Evolutionary conservation across 2,113 vertebrate species (phyloP).

Genomic region (Colinus virginianus): DNA sequence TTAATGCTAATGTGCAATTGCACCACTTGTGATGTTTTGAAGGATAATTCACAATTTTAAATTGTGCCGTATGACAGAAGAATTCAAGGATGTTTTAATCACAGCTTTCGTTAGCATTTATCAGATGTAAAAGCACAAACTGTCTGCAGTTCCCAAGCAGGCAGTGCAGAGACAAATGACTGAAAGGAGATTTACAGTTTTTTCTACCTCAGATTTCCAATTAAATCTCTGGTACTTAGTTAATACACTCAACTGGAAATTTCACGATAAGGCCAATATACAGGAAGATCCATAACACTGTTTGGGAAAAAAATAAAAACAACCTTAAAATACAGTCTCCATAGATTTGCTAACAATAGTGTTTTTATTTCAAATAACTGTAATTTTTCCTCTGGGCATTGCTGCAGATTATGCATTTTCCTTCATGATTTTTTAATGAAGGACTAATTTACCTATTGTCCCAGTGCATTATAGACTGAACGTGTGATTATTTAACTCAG

Average conservation of each 20-base stretch:
- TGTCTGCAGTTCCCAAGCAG: slow-evolving; percentile 18
- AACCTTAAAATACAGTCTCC: slow-evolving; percentile 1
- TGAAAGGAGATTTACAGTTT: slow-evolving; percentile 65
- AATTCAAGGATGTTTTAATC: slow-evolving; percentile 63
- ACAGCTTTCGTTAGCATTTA: slow-evolving; percentile 55
- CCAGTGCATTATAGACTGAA: slow-evolving; percentile 47
- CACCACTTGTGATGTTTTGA: slow-evolving; percentile 64
- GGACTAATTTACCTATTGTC: slow-evolving; percentile 72
- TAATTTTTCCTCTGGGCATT: slow-evolving; percentile 65
- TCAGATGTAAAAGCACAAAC: slow-evolving; percentile 61
- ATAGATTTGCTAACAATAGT: slow-evolving; percentile 64
- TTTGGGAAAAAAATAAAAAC: not conserved
- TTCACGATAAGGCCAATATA: slow-evolving; percentile 30
- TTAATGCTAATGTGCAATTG: slow-evolving; percentile 62
- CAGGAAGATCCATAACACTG: slow-evolving; percentile 28
- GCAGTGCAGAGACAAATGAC: slow-evolving; percentile 61
- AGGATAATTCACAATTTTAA: slow-evolving; percentile 69
- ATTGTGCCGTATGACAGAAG: slow-evolving; percentile 53
- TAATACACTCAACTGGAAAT: slow-evolving; percentile 54
- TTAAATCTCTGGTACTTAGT: slow-evolving; percentile 70
- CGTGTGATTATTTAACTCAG: slow-evolving; percentile 65
- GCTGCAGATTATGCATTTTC: slow-evolving; percentile 71
- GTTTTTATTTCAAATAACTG: slow-evolving; percentile 67
- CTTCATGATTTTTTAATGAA: slow-evolving; percentile 76
- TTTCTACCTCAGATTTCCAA: slow-evolving; percentile 67